Evolutionary conservation across 2,113 vertebrate genomes (phyloP).

Genomic region (Trogon surrucura): DNA sequence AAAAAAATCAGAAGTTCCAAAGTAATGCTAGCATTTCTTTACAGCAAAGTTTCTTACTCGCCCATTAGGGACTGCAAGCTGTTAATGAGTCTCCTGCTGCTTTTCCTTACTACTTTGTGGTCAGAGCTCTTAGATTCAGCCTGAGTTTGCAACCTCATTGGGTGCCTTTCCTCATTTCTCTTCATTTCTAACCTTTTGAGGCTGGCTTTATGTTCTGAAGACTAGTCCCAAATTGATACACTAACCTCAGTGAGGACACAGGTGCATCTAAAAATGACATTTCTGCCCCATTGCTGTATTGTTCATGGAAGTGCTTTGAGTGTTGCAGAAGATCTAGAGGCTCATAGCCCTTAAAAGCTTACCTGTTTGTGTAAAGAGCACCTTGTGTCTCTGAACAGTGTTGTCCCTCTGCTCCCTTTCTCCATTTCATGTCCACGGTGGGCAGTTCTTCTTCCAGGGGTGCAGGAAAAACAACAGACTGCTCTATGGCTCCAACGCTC

Average conservation of each 20-base stretch:
- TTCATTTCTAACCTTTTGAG: neutral
- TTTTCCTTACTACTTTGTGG: neutral
- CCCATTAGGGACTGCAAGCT: neutral
- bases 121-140: neutral
- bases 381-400: rapidly evolving
- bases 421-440: rapidly evolving
- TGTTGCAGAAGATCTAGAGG: neutral
- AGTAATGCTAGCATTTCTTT: neutral
- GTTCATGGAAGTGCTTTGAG: neutral
- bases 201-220: neutral
- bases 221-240: neutral
- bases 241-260: neutral
- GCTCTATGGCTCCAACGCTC: neutral
- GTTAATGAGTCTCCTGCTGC: neutral
- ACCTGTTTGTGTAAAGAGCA: neutral
- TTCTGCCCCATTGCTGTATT: neutral
- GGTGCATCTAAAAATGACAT: neutral
- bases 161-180: neutral
- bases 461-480: neutral
- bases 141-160: neutral
- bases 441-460: neutral
- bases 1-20: neutral
- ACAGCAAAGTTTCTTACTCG: neutral
- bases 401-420: neutral
- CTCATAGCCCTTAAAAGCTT: neutral